A percentile compares a stretch with the other conserved stretches of the same genome.
phyloP scores from a whole-genome alignment of 2,888 invertebrate genomes.

The Hermaeophaga mercurialis region DNA sequence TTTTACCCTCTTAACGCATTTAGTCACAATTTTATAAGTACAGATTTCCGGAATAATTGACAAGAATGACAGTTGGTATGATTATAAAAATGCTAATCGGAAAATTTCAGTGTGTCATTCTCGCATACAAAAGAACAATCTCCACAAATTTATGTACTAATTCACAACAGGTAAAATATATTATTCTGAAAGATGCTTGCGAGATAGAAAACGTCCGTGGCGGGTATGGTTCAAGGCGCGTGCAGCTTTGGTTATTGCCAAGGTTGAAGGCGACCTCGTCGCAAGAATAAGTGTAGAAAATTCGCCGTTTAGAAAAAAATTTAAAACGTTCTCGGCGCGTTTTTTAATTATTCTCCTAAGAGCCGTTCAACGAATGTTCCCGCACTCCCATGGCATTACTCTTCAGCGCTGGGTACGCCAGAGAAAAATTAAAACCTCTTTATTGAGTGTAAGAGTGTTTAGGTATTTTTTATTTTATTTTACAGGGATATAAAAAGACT shows the following conservation, averaged over 20 bases:
- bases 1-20: too few species aligned
- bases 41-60: too few species aligned
- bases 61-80: too few species aligned
- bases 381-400: constrained; percentile 22
- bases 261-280: constrained; percentile 37
- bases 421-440: constrained; percentile 2
- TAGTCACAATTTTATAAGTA: too few species aligned
- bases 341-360: constrained; percentile 23
- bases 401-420: neutral
- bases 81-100: too few species aligned
- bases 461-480: neutral
- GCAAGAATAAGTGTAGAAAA: constrained; percentile 27
- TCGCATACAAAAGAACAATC: too few species aligned
- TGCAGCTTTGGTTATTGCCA: constrained; percentile 48
- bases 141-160: too few species aligned
- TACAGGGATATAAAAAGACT: too few species aligned
- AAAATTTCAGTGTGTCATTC: too few species aligned
- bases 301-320: constrained; percentile 28
- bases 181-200: too few species aligned
- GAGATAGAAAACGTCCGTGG: too few species aligned
- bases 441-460: neutral
- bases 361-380: constrained; percentile 10
- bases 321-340: constrained; percentile 19
- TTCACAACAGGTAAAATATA: too few species aligned
- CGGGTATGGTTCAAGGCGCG: constrained; percentile 36